Evolutionary conservation across 2,113 vertebrate species (phyloP).

Genomic region (Burhinus oedicnemus): DNA sequence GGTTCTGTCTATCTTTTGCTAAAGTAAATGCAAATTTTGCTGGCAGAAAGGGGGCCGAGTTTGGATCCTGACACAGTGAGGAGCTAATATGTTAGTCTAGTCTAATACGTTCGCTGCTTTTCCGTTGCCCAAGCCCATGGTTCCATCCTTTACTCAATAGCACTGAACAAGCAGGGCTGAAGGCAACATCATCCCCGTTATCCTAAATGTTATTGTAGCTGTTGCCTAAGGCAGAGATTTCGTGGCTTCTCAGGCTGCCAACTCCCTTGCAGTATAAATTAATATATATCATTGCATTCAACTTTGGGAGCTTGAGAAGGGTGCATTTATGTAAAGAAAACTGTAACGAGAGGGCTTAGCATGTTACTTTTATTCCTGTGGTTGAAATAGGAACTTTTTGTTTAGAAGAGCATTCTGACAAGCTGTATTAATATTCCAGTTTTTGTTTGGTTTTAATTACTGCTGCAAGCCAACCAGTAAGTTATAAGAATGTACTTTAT

Average conservation of each 20-base stretch:
- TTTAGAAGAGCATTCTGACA: background rate
- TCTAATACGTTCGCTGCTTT: background rate
- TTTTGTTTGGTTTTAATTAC: slow-evolving; percentile 13
- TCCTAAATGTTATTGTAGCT: background rate
- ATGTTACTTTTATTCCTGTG: background rate
- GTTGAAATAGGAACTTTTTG: background rate
- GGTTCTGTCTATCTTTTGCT: background rate
- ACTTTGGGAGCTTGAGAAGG: background rate
- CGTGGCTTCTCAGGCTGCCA: background rate
- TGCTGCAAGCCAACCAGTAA: slow-evolving; percentile 13
- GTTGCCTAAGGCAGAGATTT: background rate
- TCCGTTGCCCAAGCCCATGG: background rate
- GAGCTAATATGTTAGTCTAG: background rate
- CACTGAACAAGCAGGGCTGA: background rate
- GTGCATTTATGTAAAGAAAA: background rate
- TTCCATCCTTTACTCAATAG: background rate
- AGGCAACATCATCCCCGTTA: background rate
- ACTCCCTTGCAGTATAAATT: background rate
- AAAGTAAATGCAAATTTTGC: background rate
- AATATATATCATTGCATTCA: background rate
- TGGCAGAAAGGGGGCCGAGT: background rate
- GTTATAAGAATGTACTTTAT: slow-evolving; percentile 53
- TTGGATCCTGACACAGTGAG: background rate
- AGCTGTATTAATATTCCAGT: background rate
- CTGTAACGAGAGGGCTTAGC: background rate